These are phyloP conservation scores for Agrotis clavis DNA, from an alignment of 2,888 invertebrate species.

Conservation along the genomic window DNA sequence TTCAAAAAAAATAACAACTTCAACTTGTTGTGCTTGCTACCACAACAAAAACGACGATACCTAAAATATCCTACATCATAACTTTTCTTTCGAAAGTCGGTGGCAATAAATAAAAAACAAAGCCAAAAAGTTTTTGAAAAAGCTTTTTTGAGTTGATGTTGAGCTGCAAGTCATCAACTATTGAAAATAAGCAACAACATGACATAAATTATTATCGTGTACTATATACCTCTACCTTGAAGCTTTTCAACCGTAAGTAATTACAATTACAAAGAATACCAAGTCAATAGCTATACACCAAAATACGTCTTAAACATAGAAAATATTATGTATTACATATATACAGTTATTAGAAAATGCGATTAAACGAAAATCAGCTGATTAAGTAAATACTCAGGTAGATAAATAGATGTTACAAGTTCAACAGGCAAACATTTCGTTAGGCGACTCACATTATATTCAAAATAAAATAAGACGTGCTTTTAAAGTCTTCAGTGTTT, in stretches of 20 bases:
- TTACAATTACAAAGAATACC: slow-evolving; percentile 23
- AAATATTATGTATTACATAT: slow-evolving; percentile 47
- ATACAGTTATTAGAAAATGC: slow-evolving; percentile 52
- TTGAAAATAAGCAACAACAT: neutral
- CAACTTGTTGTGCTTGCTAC: no score
- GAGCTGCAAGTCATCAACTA: neutral
- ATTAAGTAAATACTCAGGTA: slow-evolving; percentile 37
- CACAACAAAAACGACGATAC: no score
- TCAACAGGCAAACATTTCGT: slow-evolving; percentile 35
- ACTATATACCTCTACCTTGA: slow-evolving; percentile 37
- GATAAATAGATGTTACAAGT: slow-evolving; percentile 35
- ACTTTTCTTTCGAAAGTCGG: no score
- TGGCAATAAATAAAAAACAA: no score
- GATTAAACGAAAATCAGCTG: slow-evolving; percentile 19
- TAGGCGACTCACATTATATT: slow-evolving; percentile 47
- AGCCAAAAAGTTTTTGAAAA: no score
- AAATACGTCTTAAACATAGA: slow-evolving; percentile 27
- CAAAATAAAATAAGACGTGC: slow-evolving; percentile 15
- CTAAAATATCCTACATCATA: no score
- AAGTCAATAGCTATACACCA: slow-evolving; percentile 48
- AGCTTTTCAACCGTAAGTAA: slow-evolving; percentile 26
- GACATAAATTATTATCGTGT: slow-evolving; percentile 8
- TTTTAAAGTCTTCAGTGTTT: slow-evolving; percentile 17
- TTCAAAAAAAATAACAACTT: no score
- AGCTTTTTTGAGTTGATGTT: neutral